Percentiles rank a stretch among this genome's conserved stretches.
Evolutionary conservation across 2,113 vertebrate genomes (phyloP).

Genomic region (Elephas maximus): DNA sequence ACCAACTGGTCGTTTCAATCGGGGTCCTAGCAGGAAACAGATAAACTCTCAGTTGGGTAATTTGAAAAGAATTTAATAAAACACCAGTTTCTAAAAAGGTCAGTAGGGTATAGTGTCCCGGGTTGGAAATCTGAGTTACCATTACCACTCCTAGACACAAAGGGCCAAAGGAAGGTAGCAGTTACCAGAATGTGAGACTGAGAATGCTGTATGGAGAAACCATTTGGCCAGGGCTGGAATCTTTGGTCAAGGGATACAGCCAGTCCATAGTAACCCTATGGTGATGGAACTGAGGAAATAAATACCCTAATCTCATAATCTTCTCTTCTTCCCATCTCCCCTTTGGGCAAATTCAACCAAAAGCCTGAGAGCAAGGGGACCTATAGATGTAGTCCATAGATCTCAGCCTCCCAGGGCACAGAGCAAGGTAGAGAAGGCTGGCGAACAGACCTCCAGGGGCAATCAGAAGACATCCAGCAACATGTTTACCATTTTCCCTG

Average conservation of each 20-base stretch:
- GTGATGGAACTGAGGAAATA: neutral
- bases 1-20: neutral
- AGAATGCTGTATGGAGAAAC: neutral
- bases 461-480: neutral
- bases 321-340: neutral
- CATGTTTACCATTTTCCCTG: neutral
- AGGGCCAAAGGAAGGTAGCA: neutral
- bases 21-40: neutral
- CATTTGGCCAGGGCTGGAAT: neutral
- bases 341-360: neutral
- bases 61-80: conserved; percentile 20
- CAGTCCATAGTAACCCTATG: neutral
- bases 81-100: neutral
- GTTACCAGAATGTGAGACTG: neutral
- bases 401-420: neutral
- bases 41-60: neutral
- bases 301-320: neutral
- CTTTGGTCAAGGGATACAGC: neutral
- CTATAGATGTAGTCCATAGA: neutral
- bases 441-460: neutral
- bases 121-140: neutral
- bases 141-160: neutral
- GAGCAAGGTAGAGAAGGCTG: neutral
- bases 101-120: neutral
- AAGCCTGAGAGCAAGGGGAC: neutral